These are phyloP conservation scores for Hyla sarda DNA, from an alignment of 2,113 vertebrate genomes.

Conservation along the genomic window DNA sequence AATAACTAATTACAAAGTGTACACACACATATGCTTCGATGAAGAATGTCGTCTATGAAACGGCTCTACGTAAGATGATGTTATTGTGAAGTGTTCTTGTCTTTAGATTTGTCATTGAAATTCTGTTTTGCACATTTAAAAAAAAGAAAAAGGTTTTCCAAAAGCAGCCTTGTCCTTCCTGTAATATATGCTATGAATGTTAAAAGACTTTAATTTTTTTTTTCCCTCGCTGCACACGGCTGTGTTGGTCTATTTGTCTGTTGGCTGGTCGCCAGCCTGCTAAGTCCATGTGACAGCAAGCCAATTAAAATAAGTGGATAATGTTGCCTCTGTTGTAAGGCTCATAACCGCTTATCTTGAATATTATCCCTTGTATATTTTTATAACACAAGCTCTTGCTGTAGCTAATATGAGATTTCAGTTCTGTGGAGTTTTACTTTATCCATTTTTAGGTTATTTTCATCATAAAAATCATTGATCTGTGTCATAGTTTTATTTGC, in stretches of 20 bases:
- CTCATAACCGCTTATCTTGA: slow-evolving; percentile 23
- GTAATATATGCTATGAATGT: background rate
- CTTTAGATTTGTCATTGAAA: background rate
- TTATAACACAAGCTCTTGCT: background rate
- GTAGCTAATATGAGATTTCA: background rate
- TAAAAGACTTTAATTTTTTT: background rate
- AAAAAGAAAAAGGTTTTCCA: background rate
- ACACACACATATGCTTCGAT: background rate
- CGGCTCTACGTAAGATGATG: background rate
- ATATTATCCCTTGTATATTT: slow-evolving; percentile 8
- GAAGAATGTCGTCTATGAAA: background rate
- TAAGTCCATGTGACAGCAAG: slow-evolving; percentile 7
- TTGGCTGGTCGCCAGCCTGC: background rate
- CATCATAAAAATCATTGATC: background rate
- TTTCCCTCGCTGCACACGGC: background rate
- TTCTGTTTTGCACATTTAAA: background rate
- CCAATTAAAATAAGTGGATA: slow-evolving; percentile 3
- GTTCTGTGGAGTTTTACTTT: slow-evolving; percentile 5
- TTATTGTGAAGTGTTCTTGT: background rate
- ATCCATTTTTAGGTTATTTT: background rate
- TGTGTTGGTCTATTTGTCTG: slow-evolving; percentile 23
- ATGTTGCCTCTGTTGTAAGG: slow-evolving; percentile 22
- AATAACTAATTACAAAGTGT: background rate
- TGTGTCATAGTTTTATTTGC: background rate
- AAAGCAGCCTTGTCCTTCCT: background rate